These are phyloP conservation scores for Cyprinodon brontotheroides DNA, from an alignment of 2,113 vertebrate species.

Conservation along the genomic window DNA sequence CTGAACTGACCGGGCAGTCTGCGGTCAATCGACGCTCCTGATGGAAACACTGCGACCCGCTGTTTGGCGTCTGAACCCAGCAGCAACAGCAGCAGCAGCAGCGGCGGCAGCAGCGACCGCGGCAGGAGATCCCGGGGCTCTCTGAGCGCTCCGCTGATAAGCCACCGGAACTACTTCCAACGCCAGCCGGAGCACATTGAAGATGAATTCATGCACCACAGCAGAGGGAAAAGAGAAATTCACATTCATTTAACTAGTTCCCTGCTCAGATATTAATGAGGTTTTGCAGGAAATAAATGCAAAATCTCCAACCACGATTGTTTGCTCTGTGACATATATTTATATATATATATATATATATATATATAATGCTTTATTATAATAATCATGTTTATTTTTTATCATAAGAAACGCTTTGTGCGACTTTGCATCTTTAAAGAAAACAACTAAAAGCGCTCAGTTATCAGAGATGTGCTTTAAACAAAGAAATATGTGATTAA, in stretches of 20 bases:
- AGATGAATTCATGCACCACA: conserved; percentile 74
- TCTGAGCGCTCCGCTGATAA: conserved; percentile 52
- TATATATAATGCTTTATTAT: neutral
- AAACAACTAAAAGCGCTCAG: neutral
- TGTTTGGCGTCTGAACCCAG: conserved; percentile 47
- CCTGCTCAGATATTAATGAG: conserved; percentile 41
- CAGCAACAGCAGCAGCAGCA: conserved; percentile 12
- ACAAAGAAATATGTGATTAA: neutral
- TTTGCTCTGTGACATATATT: neutral
- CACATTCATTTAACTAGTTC: conserved; percentile 71
- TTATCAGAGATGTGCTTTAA: neutral
- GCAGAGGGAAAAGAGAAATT: conserved; percentile 48
- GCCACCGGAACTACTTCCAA: conserved; percentile 81
- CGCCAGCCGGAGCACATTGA: conserved; percentile 74
- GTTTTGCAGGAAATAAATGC: neutral
- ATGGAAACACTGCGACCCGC: conserved; percentile 48
- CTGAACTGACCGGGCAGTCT: conserved; percentile 43
- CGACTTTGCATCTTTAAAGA: neutral
- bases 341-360: neutral
- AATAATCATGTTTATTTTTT: neutral
- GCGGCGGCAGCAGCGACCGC: conserved; percentile 15
- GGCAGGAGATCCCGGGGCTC: conserved; percentile 61
- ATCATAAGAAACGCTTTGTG: neutral
- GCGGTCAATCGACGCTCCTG: conserved; percentile 62
- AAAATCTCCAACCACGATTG: neutral